These are phyloP conservation scores for Rhodeus uyekii DNA, from an alignment of 2,797 vertebrate genomes.

Conservation along the genomic window DNA sequence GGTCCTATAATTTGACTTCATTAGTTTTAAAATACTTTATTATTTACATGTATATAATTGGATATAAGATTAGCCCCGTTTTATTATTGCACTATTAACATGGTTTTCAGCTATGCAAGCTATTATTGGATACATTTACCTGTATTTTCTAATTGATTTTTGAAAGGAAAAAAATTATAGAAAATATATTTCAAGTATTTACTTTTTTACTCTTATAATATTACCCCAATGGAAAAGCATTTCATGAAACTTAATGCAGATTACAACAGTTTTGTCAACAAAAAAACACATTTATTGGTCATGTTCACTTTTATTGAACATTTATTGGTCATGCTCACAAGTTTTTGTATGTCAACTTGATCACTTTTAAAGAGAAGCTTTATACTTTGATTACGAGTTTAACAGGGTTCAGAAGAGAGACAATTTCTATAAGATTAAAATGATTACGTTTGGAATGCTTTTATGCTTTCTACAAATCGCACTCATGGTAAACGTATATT, in stretches of 20 bases:
- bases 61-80: conserved; percentile 54
- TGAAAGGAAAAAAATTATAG: conserved; percentile 45
- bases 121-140: conserved; percentile 57
- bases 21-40: conserved; percentile 54
- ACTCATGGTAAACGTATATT: conserved; percentile 19
- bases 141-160: conserved; percentile 55
- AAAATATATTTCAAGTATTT: conserved; percentile 40
- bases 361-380: conserved; percentile 16
- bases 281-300: conserved; percentile 6
- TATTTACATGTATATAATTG: conserved; percentile 62
- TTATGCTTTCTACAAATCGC: conserved; percentile 28
- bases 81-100: conserved; percentile 67
- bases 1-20: conserved; percentile 37
- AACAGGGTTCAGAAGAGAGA: conserved; percentile 3
- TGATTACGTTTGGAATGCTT: conserved; percentile 4
- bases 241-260: conserved; percentile 39
- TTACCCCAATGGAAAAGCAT: conserved; percentile 48
- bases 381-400: conserved; percentile 9
- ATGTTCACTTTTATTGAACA: too few species aligned
- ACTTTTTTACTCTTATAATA: conserved; percentile 42
- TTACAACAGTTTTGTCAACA: conserved; percentile 12
- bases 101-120: conserved; percentile 67
- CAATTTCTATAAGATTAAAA: not conserved
- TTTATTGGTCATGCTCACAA: too few species aligned
- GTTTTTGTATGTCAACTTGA: conserved; percentile 15